These are phyloP conservation scores for Sceloporus tristichus DNA, from an alignment of 2,113 vertebrate genomes.

Conservation along the genomic window DNA sequence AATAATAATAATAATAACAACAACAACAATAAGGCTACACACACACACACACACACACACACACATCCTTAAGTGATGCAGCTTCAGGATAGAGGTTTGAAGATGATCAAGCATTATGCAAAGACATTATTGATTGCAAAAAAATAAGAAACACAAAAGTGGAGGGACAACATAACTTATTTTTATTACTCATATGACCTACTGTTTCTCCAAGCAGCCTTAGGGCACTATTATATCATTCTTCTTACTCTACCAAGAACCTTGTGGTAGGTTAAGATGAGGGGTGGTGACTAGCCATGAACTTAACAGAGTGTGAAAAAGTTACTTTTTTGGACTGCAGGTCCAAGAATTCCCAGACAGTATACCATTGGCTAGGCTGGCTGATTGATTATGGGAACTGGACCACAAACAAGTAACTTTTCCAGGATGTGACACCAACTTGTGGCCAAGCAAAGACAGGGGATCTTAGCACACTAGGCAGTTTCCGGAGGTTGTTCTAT, in stretches of 20 bases:
- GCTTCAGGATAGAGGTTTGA: background rate
- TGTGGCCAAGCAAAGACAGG: too few species aligned
- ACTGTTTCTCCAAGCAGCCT: background rate
- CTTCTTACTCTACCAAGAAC: background rate
- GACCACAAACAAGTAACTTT: too few species aligned
- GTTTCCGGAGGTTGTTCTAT: too few species aligned
- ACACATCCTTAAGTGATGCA: slow-evolving; percentile 28
- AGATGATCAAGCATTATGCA: slow-evolving; percentile 7
- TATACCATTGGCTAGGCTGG: too few species aligned
- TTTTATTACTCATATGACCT: background rate
- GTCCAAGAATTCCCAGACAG: too few species aligned
- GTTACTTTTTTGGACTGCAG: too few species aligned
- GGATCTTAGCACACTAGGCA: too few species aligned
- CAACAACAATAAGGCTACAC: too few species aligned
- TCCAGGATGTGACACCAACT: too few species aligned
- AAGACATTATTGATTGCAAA: background rate
- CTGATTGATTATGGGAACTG: too few species aligned
- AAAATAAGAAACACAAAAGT: background rate
- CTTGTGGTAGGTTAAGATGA: background rate
- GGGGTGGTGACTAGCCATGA: background rate
- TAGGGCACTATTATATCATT: background rate
- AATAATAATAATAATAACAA: slow-evolving; percentile 57
- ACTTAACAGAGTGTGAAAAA: too few species aligned
- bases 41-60: background rate
- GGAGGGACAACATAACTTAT: background rate